Evolutionary conservation across 2,888 invertebrate genomes (phyloP).

Genomic region (Lydus trimaculatus): DNA sequence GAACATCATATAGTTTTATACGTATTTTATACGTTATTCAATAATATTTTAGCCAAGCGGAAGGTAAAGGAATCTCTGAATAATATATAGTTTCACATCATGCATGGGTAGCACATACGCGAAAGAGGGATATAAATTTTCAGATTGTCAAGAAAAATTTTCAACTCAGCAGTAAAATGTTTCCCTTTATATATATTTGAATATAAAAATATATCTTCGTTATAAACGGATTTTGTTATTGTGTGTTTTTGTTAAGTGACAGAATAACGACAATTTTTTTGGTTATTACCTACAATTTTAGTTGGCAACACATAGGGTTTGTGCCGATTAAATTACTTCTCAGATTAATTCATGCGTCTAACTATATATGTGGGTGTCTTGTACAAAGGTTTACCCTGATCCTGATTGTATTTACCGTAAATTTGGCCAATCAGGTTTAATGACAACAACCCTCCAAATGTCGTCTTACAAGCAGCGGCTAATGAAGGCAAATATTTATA

Average conservation of each 20-base stretch:
- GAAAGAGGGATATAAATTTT: slow-evolving; percentile 53
- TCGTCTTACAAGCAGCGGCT: slow-evolving; percentile 14
- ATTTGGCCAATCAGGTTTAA: slow-evolving; percentile 23
- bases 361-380: background rate
- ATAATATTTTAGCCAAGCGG: slow-evolving; percentile 44
- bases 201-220: slow-evolving; percentile 46
- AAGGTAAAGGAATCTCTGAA: slow-evolving; percentile 51
- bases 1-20: slow-evolving; percentile 10
- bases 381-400: background rate
- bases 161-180: slow-evolving; percentile 51
- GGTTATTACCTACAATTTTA: background rate
- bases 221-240: slow-evolving; percentile 38
- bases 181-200: slow-evolving; percentile 48
- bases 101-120: slow-evolving; percentile 49
- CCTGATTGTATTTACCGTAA: slow-evolving; percentile 20
- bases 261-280: slow-evolving; percentile 7
- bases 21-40: slow-evolving; percentile 39
- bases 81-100: slow-evolving; percentile 52
- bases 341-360: background rate
- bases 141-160: slow-evolving; percentile 56
- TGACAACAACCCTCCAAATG: background rate
- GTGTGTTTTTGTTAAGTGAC: slow-evolving; percentile 39
- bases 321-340: background rate
- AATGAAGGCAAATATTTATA: slow-evolving; percentile 22
- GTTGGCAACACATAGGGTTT: background rate